These are phyloP conservation scores for Sminthurides aquaticus DNA, from an alignment of 2,888 invertebrate species.

Conservation along the genomic window DNA sequence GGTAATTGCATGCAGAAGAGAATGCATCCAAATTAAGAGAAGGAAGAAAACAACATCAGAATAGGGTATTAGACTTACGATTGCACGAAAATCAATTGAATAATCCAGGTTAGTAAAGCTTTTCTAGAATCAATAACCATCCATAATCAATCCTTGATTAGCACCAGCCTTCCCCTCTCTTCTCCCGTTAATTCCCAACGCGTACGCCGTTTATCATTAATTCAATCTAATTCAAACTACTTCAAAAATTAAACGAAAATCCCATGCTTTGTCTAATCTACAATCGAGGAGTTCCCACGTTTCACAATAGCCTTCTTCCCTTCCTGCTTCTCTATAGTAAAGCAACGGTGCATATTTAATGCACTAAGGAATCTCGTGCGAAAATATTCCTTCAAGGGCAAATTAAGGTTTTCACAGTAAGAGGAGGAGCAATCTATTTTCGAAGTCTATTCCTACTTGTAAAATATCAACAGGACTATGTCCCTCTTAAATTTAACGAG, in stretches of 20 bases:
- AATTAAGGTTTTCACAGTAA: background rate
- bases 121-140: slow-evolving; percentile 16
- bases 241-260: too few species aligned
- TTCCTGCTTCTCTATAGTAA: too few species aligned
- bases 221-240: too few species aligned
- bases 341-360: background rate
- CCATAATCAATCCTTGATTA: too few species aligned
- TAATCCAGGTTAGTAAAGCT: slow-evolving; percentile 26
- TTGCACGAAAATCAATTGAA: slow-evolving; percentile 20
- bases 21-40: background rate
- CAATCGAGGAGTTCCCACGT: background rate
- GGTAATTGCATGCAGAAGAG: slow-evolving; percentile 3
- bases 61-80: slow-evolving; percentile 25
- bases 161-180: too few species aligned
- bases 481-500: too few species aligned
- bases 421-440: background rate
- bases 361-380: background rate
- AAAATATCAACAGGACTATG: too few species aligned
- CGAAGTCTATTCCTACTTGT: too few species aligned
- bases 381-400: background rate
- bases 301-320: too few species aligned
- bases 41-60: too few species aligned
- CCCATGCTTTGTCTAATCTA: too few species aligned
- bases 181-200: too few species aligned
- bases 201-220: background rate